Evolutionary conservation across 2,888 invertebrate species (phyloP).

Genomic region (Mesorhabditis sp.): DNA sequence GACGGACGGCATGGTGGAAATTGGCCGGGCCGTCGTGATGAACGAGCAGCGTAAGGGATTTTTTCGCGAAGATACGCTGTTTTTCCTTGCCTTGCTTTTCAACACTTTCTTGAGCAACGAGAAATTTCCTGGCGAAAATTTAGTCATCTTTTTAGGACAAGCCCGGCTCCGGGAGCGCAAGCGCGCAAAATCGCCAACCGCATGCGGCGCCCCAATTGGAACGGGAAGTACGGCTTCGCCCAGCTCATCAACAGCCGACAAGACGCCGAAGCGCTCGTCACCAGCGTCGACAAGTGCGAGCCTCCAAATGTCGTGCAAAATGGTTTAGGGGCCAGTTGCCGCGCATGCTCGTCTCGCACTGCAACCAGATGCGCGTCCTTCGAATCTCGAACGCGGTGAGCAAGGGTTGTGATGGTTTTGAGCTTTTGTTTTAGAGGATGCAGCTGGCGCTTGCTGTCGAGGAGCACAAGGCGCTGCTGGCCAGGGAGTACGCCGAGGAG

Average conservation of each 20-base stretch:
- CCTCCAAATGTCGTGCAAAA: not conserved
- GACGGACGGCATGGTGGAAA: not conserved
- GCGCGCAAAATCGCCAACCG: not conserved
- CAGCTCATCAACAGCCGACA: not conserved
- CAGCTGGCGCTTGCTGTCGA: not conserved
- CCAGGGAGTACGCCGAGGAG: conserved; percentile 2
- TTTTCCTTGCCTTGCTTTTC: too few relatives aligned
- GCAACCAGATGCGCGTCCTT: not conserved
- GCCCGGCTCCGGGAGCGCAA: not conserved
- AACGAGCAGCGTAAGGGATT: not conserved
- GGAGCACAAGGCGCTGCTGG: conserved; percentile 5
- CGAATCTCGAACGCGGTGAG: not conserved
- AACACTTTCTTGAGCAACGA: too few relatives aligned
- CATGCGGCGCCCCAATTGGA: not conserved
- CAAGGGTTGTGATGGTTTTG: not conserved
- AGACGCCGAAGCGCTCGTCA: not conserved
- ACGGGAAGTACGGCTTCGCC: conserved; percentile 5
- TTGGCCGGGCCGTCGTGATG: not conserved
- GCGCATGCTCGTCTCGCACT: not conserved
- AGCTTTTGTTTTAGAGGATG: conserved; percentile 1
- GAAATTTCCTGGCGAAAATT: too few relatives aligned
- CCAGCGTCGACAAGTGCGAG: not conserved
- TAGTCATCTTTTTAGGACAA: not conserved
- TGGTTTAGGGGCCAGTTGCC: not conserved
- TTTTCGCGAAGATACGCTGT: too few relatives aligned